Conservation (phyloP, 2,113 vertebrate species). For the Miniopterus natalensis region DNA sequence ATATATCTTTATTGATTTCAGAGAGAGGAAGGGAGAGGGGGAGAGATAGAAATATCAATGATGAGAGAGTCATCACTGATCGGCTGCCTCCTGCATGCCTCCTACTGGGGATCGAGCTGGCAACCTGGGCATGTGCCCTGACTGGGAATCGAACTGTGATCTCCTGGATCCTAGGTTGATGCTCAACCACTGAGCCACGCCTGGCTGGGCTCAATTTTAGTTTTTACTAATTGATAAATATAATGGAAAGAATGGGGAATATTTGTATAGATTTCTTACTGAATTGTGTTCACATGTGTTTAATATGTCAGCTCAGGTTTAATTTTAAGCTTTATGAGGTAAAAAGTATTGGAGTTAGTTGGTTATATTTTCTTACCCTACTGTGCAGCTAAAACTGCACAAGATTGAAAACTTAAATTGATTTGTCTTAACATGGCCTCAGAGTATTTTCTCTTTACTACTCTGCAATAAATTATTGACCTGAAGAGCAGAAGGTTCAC, state of each 20-base stretch:
- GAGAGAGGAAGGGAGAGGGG: too few relatives aligned
- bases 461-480: not conserved
- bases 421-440: not conserved
- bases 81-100: too few relatives aligned
- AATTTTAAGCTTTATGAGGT: conserved; percentile 22
- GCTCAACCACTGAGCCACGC: too few relatives aligned
- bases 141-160: too few relatives aligned
- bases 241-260: not conserved
- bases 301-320: not conserved
- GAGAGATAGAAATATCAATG: too few relatives aligned
- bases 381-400: not conserved
- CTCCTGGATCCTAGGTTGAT: too few relatives aligned
- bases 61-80: too few relatives aligned
- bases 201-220: too few relatives aligned
- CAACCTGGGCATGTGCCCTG: too few relatives aligned
- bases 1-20: too few relatives aligned
- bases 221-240: conserved; percentile 31
- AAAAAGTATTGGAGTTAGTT: not conserved
- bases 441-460: not conserved
- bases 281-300: not conserved
- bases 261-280: conserved; percentile 5
- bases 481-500: not conserved
- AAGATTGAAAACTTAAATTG: not conserved
- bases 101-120: too few relatives aligned
- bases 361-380: not conserved